Conservation (phyloP, 2,797 vertebrate genomes). For the Poeciliopsis infans region DNA sequence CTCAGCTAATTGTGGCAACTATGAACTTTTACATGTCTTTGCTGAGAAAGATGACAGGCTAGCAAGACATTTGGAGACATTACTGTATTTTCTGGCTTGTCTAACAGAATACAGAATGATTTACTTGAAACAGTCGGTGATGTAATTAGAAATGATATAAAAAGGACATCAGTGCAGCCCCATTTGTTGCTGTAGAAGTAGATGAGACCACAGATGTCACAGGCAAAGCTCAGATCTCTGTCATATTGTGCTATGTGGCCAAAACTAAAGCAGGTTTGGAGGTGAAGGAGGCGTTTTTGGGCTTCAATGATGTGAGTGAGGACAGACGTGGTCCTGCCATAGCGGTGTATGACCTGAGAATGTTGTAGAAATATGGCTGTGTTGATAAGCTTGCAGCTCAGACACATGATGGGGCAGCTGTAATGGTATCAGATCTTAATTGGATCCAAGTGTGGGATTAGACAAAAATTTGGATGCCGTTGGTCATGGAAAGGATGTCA, state of each 20-base stretch:
- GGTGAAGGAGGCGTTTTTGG: slow-evolving; percentile 20
- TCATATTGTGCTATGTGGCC: slow-evolving; percentile 2
- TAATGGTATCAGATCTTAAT: slow-evolving; percentile 39
- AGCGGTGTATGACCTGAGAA: background rate
- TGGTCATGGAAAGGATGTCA: no score
- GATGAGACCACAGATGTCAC: background rate
- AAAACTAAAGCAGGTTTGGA: background rate
- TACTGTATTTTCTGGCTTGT: background rate
- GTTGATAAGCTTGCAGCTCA: slow-evolving; percentile 7
- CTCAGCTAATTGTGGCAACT: background rate
- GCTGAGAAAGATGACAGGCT: background rate
- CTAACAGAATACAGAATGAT: background rate
- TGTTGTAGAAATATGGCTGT: slow-evolving; percentile 20
- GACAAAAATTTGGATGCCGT: no score
- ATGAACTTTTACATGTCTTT: background rate
- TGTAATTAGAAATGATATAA: background rate
- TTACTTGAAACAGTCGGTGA: background rate
- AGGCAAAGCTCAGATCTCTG: slow-evolving; percentile 12
- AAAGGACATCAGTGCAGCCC: background rate
- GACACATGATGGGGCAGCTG: slow-evolving; percentile 3
- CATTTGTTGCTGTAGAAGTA: background rate
- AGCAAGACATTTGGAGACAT: background rate
- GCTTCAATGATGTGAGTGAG: slow-evolving; percentile 31
- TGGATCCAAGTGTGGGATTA: background rate
- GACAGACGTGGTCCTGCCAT: background rate